Base-by-base conservation (phyloP, 2,113 vertebrate species). In the Copsychus sechellarum region DNA sequence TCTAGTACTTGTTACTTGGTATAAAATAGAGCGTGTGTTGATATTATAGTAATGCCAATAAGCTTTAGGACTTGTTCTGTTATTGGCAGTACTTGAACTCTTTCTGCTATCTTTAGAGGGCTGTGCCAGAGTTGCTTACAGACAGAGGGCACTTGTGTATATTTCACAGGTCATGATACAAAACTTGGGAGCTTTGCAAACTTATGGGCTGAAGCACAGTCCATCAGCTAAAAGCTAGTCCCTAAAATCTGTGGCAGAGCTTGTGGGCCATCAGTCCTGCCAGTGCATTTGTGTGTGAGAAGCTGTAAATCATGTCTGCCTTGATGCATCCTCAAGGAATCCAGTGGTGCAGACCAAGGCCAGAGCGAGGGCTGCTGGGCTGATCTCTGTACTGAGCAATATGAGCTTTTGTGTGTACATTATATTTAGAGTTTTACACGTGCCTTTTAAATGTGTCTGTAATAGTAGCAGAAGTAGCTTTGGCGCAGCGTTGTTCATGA, bases 71-170 rank as follows among this genome's bases (percentile, higher is more conserved):
- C 79, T 42, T 38, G 29, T 33, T 86, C 54, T 78, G 67, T 61
- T 66, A 29, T 12, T 73, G 74, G 71, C 71, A 70, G 54, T 65
- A 24, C 79, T 53, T 90, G 21, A 90, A 81, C 72, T 83, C 62
- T 42, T 73, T 65, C 40, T 58, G 23, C 12, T 71, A 38, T 69
- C 72, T 88, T 65, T 12, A 29, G 64, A 56, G 83, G 56, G 47
- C 72, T 90, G 64, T 90, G 80, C 64, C 80, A 86, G 82, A 70
- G 54, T 26, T 83, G 50, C 90, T 88, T 76, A 38, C 92, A 96
- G 95, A 79, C 89, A 95, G 91, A 88, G 95, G 86, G 86, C 94
- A 95, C 86, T 88, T 97, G 62, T 90, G 92, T 42, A 40, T 94
- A 73, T 81, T 42, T 92, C 45, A 23, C 5, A 1, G 58, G 67